phyloP scores from a whole-genome alignment of 2,888 invertebrate genomes.

The Sarcophaga rosellei region DNA sequence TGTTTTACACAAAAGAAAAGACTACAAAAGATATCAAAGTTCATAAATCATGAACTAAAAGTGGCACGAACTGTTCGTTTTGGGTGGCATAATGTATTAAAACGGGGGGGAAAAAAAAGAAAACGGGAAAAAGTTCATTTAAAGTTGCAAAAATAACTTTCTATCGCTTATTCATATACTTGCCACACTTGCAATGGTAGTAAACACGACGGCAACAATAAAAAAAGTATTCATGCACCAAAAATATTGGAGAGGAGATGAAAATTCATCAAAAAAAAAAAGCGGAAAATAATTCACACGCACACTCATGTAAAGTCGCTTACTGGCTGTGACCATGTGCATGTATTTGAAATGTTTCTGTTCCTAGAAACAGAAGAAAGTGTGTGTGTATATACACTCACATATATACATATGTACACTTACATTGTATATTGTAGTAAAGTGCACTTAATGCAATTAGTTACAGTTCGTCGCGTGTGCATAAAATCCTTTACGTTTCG shows the following conservation, averaged over 20 bases:
- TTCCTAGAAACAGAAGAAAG: too few relatives aligned
- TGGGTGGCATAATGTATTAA: neutral
- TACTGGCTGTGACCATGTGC: too few relatives aligned
- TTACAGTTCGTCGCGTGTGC: slow-evolving; percentile 70
- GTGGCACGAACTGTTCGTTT: neutral
- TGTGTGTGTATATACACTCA: neutral
- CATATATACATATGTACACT: neutral
- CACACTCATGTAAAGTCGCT: neutral
- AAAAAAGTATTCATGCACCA: slow-evolving; percentile 12
- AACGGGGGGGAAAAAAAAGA: neutral
- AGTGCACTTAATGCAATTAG: slow-evolving; percentile 70
- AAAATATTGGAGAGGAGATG: slow-evolving; percentile 25
- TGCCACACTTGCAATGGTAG: neutral
- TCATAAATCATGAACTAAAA: slow-evolving; percentile 50
- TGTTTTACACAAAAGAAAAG: neutral
- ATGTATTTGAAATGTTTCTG: neutral
- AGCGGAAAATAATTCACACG: neutral
- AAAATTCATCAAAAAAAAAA: slow-evolving; percentile 10
- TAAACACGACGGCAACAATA: neutral
- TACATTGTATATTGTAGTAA: slow-evolving; percentile 9
- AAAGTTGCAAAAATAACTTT: slow-evolving; percentile 35
- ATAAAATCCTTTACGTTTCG: slow-evolving; percentile 61
- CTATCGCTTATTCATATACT: neutral
- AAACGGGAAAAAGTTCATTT: slow-evolving; percentile 5
- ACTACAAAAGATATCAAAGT: slow-evolving; percentile 45